Evolutionary conservation across 2,113 vertebrate genomes (phyloP), one percentile per base, ranked within the genome.

Genomic region (Vicugna pacos): DNA sequence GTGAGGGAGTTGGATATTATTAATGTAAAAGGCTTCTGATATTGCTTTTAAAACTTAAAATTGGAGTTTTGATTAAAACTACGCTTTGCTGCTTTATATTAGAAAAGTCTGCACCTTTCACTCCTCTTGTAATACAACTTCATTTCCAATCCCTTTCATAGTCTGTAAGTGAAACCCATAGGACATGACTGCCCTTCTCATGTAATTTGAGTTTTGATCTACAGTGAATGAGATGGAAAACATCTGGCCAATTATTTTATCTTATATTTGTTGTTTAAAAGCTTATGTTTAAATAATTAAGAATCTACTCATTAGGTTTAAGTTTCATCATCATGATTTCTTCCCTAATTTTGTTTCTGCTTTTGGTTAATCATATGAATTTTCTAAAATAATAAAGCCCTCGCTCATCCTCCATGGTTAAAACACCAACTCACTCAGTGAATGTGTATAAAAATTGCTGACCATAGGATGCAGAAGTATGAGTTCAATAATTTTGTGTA

Each of bases 31-130:
- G 50, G 26, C 85, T 72, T 96, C 83, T 83, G 91, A 95, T 91
- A 96, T 97, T 94, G 6, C 76, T 86, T 94, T 89, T 42, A 95
- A 94, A 96, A 95, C 95, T 93, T 75, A 69, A 96, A 97, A 95
- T 89, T 77, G 38, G 84, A 94, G 26, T 98, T 98, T 97, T 97
- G 89, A 97, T 97, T 97, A 95, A 98, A 98, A 95, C 35, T 83
- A n/a, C 94, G 76, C 35, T 42, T 89, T 94, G n/a, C 69, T 93
- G 85, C 75, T 96, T 58, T 96, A n/a, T 56, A 32, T 91, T 95
- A 90, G 67, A 87, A 93, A 22, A 72, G 5, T 56, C 54, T 42
- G 62, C 69, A 10, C 35, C 67, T 96, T 94, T 95, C 87, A 96
- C 48, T 89, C 26, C 22, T 89, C 46, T 92, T 81, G 48, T 60